Conservation (phyloP, 35 echinoderm and acorn worm species). For the Strongylocentrotus purpuratus region DNA sequence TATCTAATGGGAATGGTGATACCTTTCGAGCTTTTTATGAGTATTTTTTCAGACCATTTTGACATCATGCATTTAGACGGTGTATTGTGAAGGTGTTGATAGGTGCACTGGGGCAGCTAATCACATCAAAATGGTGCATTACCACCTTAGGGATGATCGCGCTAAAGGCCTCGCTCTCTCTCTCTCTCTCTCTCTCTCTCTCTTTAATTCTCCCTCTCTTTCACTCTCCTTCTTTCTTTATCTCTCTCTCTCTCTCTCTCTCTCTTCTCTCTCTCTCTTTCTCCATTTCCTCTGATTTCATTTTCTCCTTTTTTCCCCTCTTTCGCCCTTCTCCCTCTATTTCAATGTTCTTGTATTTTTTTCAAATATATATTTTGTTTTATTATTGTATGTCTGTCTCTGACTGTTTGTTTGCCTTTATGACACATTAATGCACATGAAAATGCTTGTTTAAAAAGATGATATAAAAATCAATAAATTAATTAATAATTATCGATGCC, state of each 20-base stretch:
- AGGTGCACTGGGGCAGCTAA: not conserved
- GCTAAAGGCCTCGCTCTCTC: not conserved
- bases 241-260: not conserved
- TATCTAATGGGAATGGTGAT: not conserved
- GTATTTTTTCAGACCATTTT: not conserved
- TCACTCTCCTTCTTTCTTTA: not conserved
- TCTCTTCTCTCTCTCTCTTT: too few relatives aligned
- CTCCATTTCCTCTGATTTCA: too few relatives aligned
- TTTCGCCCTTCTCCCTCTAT: too few relatives aligned
- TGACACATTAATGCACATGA: too few relatives aligned
- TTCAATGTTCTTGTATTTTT: too few relatives aligned
- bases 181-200: not conserved
- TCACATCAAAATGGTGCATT: slow-evolving; percentile 17
- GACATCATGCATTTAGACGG: not conserved
- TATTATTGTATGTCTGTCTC: too few relatives aligned
- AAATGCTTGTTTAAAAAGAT: too few relatives aligned
- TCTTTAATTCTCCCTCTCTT: not conserved
- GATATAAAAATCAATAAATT: too few relatives aligned
- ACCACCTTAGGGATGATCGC: not conserved
- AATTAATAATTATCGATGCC: too few relatives aligned
- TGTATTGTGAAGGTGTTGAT: slow-evolving; percentile 11
- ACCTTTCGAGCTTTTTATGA: not conserved
- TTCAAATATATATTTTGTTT: too few relatives aligned
- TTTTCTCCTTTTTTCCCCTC: too few relatives aligned
- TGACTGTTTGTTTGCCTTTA: too few relatives aligned